Conservation (phyloP, 2,113 vertebrate species). For the Lamprologus speciosus region DNA sequence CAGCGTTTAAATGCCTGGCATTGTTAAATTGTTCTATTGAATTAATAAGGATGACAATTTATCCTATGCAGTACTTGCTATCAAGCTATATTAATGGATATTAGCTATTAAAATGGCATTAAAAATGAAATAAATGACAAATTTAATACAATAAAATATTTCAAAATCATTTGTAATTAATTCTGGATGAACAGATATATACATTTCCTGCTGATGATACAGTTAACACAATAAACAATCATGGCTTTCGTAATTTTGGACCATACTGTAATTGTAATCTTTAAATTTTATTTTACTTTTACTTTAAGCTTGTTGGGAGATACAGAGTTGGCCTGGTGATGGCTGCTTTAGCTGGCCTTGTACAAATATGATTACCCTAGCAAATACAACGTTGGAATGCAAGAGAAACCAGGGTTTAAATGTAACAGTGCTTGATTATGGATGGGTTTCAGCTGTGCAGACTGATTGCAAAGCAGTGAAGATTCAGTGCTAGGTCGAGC, state of each 20-base stretch:
- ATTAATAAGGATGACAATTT: not conserved
- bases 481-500: not conserved
- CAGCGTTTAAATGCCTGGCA: not conserved
- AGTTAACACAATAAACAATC: not conserved
- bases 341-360: not conserved
- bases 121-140: not conserved
- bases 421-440: not conserved
- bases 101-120: not conserved
- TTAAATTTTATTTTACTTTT: not conserved
- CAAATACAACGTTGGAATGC: not conserved
- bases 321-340: not conserved
- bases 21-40: not conserved
- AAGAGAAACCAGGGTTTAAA: not conserved
- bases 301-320: not conserved
- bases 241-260: not conserved
- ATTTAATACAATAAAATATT: not conserved
- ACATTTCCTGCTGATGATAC: not conserved
- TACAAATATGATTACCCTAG: not conserved
- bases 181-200: not conserved
- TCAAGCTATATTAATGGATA: not conserved
- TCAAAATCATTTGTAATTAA: not conserved
- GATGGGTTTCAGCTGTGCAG: not conserved
- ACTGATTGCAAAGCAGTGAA: not conserved
- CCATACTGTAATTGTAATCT: not conserved
- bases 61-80: not conserved